A percentile compares a stretch with the other conserved stretches of the same genome.
These are phyloP conservation scores for Dicaeum eximium DNA, from an alignment of 2,113 vertebrate genomes.

Conservation along the genomic window DNA sequence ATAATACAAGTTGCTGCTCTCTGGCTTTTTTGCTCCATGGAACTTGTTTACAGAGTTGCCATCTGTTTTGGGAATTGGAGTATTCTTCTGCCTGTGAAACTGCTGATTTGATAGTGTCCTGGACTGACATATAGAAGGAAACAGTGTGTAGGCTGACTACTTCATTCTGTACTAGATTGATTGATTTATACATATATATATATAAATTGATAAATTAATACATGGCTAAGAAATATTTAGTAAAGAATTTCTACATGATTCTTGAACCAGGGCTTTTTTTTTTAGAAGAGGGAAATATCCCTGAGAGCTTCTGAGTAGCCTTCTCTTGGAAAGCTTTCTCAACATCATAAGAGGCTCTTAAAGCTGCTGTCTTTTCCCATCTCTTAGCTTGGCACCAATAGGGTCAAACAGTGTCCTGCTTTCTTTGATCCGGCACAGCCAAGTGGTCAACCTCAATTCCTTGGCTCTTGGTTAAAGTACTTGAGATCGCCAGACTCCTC, in stretches of 20 bases:
- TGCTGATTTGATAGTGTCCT: background rate
- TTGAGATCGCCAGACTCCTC: background rate
- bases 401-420: background rate
- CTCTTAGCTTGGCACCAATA: background rate
- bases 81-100: background rate
- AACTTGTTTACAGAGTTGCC: background rate
- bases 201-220: background rate
- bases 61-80: background rate
- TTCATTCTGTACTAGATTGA: background rate
- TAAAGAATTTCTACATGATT: background rate
- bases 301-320: background rate
- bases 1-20: background rate
- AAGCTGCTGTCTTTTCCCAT: background rate
- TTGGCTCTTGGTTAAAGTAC: background rate
- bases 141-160: background rate
- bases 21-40: background rate
- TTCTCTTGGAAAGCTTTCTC: background rate
- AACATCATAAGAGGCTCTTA: background rate
- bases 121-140: background rate
- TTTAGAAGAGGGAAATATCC: background rate
- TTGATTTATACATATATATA: background rate
- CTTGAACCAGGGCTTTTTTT: background rate
- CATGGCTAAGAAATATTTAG: background rate
- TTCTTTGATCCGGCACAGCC: background rate
- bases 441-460: background rate